Evolutionary conservation across 2,113 vertebrate species (phyloP).

Genomic region (Syngnathoides biaculeatus): DNA sequence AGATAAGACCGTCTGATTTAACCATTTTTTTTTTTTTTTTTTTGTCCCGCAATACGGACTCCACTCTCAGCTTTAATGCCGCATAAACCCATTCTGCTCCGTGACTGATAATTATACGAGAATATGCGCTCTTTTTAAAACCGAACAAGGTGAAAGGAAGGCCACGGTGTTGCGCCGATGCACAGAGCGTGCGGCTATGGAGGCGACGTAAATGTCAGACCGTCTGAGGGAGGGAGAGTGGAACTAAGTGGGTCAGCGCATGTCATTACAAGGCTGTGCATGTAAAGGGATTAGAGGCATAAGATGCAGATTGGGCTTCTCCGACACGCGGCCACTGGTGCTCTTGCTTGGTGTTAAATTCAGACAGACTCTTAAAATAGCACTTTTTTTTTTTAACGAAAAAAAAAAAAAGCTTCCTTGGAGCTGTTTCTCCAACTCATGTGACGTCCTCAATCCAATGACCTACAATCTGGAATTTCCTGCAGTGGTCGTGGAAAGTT

Average conservation of each 20-base stretch:
- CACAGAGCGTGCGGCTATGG: background rate
- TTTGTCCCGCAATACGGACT: background rate
- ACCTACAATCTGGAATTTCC: no score
- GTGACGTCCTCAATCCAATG: no score
- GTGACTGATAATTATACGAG: background rate
- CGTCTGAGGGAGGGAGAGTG: constrained; percentile 14
- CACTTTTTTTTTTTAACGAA: no score
- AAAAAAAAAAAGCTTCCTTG: background rate
- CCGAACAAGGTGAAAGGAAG: constrained; percentile 10
- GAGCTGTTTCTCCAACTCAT: no score
- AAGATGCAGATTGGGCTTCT: constrained; percentile 40
- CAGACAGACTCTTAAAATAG: background rate
- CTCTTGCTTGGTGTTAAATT: background rate
- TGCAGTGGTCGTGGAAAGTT: no score
- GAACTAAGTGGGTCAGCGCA: constrained; percentile 29
- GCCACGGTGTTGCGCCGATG: background rate
- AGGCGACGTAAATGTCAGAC: background rate
- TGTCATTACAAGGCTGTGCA: constrained; percentile 37
- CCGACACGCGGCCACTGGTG: background rate
- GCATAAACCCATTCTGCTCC: background rate
- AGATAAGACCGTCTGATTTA: no score
- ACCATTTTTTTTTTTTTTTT: no score
- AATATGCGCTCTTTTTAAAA: background rate
- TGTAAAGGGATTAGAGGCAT: constrained; percentile 39
- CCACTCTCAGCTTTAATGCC: background rate